These are phyloP conservation scores for Agrochola macilenta DNA, from an alignment of 2,888 invertebrate species.

Conservation along the genomic window DNA sequence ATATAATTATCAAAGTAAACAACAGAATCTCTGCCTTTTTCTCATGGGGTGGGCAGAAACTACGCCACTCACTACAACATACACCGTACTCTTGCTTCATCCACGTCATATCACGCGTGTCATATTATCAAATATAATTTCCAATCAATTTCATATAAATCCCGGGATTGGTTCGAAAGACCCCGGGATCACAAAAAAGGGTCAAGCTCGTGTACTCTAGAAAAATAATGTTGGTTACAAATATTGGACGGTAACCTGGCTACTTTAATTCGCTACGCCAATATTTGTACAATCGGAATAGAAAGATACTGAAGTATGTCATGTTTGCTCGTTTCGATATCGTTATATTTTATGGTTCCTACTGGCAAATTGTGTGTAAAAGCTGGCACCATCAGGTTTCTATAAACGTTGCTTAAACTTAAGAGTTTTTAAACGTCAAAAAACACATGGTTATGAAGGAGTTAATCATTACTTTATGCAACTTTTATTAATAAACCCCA, in stretches of 20 bases:
- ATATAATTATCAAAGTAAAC: not conserved
- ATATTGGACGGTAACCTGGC: slow-evolving; percentile 26
- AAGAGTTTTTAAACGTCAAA: not conserved
- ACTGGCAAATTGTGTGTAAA: not conserved
- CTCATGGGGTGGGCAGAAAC: not conserved
- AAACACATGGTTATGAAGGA: not conserved
- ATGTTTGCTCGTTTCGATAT: slow-evolving; percentile 30
- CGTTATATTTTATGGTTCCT: not conserved
- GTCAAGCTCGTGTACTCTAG: slow-evolving; percentile 18
- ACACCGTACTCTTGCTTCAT: not conserved
- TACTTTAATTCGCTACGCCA: slow-evolving; percentile 49
- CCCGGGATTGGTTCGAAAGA: not conserved
- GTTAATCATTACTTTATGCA: not conserved
- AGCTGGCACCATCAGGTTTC: not conserved
- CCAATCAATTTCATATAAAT: slow-evolving; percentile 38
- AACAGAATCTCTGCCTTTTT: not conserved
- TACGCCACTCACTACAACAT: not conserved
- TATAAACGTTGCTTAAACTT: too few species aligned
- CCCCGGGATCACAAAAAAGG: slow-evolving; percentile 25
- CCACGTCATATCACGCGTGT: not conserved
- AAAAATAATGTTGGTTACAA: slow-evolving; percentile 16
- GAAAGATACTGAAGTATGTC: slow-evolving; percentile 27
- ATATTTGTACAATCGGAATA: slow-evolving; percentile 39
- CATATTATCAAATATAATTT: slow-evolving; percentile 23
- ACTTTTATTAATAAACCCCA: not conserved